Evolutionary conservation across 1,140 invertebrate species (phyloP).

Genomic region (Bombus confusus): DNA sequence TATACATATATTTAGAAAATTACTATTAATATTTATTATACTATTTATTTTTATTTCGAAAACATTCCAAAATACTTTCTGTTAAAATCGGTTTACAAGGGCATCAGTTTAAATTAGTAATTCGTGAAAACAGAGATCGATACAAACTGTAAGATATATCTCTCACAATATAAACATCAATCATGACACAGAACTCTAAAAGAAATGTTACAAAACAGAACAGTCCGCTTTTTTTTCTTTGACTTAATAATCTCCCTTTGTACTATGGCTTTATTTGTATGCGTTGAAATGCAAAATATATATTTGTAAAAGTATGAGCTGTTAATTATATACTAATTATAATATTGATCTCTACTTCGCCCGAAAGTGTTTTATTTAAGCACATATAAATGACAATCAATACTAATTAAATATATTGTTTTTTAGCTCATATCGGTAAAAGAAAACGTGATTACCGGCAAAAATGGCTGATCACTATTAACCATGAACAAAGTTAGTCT

Average conservation of each 20-base stretch:
- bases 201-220: background rate
- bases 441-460: constrained; percentile 37
- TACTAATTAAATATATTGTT: background rate
- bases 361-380: background rate
- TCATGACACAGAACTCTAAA: background rate
- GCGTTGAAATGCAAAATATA: background rate
- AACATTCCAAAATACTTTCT: background rate
- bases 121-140: background rate
- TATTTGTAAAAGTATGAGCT: background rate
- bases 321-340: background rate
- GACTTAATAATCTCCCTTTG: background rate
- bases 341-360: background rate
- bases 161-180: background rate
- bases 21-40: background rate
- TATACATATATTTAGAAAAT: background rate
- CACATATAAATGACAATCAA: background rate
- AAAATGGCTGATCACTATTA: constrained; percentile 16
- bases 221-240: background rate
- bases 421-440: background rate
- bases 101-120: background rate
- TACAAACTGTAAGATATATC: background rate
- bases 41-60: background rate
- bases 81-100: background rate
- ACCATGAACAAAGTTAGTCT: background rate
- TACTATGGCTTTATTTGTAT: background rate